Evolutionary conservation across 2,888 invertebrate species (phyloP), one percentile per base, ranked within the genome.

Genomic region (Nebria brevicollis): DNA sequence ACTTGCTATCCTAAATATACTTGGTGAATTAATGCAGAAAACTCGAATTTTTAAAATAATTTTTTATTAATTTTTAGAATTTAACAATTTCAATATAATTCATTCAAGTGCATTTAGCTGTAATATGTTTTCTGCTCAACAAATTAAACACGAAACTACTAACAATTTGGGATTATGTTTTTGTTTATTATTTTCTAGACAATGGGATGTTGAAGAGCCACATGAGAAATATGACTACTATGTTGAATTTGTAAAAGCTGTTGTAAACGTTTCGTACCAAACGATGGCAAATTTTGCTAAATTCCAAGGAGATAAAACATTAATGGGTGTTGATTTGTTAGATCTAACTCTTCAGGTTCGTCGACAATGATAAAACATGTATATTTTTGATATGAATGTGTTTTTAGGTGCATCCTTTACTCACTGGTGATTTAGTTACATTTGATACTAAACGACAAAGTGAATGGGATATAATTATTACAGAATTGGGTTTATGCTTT

Each of bases 401-500:
- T 20, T 11, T 75, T 3, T 85, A 92, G 91, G 90, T 92, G 20
- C 89, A 91, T 88, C 90, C 91, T 1, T 87, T 88, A 0, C 82
- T 89, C 0, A 85, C 88, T 0, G 88, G 91, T 0, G 91, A 90
- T 82, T 86, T 90, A 4, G 89, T 90, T 1, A 91, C 91, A 77
- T 91, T 90, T 0, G 90, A 90, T 34, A 87, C 86, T 1, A 85
- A 86, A 75, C 84, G 85, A 1, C 86, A 87, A 83, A 84, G 85
- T 3, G 84, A 85, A 0, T 92, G 92, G 91, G 87, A 87, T 0
- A 88, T 91, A 0, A 90, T 93, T 0, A 91, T 94, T 89, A 93
- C 94, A 0, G 94, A 95, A 85, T 88, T 91, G 6, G 94, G 94
- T 0, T 89, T 91, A 0, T 95, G 94, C 84, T 92, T 92, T 85